Evolutionary conservation across 1,140 invertebrate species (phyloP).

Genomic region (Temnothorax longispinosus): DNA sequence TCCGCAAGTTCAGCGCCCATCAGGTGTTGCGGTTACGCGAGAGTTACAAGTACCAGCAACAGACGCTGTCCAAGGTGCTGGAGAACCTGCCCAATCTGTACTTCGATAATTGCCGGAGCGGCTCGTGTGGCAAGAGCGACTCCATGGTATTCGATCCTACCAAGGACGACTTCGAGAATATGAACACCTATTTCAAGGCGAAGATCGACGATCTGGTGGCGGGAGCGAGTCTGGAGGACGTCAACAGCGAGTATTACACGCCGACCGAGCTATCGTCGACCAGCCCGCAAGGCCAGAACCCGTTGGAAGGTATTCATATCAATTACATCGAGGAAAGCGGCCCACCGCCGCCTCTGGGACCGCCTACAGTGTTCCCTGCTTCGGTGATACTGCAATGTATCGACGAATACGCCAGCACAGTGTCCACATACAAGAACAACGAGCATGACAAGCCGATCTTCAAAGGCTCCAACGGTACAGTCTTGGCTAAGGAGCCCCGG

Average conservation of each 20-base stretch:
- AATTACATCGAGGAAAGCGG: slow-evolving; percentile 87
- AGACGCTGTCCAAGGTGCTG: slow-evolving; percentile 96
- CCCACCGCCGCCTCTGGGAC: slow-evolving; percentile 74
- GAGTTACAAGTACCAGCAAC: slow-evolving; percentile 97
- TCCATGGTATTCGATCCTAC: slow-evolving; percentile 90
- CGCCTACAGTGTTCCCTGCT: slow-evolving; percentile 70
- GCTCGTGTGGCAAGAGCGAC: slow-evolving; percentile 93
- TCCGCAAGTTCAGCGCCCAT: slow-evolving; percentile 97
- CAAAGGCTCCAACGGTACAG: slow-evolving; percentile 76
- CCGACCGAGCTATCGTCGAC: slow-evolving; percentile 88
- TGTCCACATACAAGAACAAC: slow-evolving; percentile 80
- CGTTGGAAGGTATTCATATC: slow-evolving; percentile 87
- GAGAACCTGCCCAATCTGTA: slow-evolving; percentile 97
- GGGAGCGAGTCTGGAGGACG: slow-evolving; percentile 85
- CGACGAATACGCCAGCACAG: slow-evolving; percentile 77
- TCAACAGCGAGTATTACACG: slow-evolving; percentile 92
- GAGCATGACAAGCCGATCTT: slow-evolving; percentile 73
- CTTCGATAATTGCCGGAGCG: slow-evolving; percentile 96
- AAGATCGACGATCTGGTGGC: slow-evolving; percentile 74
- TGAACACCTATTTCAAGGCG: slow-evolving; percentile 84
- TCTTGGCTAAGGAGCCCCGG: slow-evolving; percentile 79
- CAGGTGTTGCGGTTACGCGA: slow-evolving; percentile 95
- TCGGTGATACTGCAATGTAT: slow-evolving; percentile 75
- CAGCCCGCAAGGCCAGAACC: slow-evolving; percentile 74
- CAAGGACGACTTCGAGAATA: slow-evolving; percentile 86